phyloP scores from a whole-genome alignment of 1,140 invertebrate genomes.

The Neodiprion lecontei region DNA sequence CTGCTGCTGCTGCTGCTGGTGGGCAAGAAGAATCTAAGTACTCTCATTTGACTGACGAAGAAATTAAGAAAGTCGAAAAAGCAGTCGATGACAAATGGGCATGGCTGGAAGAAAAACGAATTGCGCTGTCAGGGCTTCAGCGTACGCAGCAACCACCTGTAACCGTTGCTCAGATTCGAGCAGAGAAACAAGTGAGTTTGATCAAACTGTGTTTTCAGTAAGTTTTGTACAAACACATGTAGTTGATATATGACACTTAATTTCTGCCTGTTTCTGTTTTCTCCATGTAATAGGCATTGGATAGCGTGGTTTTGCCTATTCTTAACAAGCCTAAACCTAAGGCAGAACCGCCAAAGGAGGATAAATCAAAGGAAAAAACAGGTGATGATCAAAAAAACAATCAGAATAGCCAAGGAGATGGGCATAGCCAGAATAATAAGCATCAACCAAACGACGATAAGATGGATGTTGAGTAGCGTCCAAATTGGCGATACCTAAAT shows the following conservation, averaged over 20 bases:
- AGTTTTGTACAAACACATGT: too few relatives aligned
- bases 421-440: conserved; percentile 57
- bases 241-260: too few relatives aligned
- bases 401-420: conserved; percentile 45
- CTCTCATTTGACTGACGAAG: conserved; percentile 80
- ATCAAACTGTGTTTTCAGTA: neutral
- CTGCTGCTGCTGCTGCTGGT: conserved; percentile 21
- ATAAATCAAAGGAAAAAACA: conserved; percentile 49
- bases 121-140: conserved; percentile 66
- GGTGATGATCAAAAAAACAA: conserved; percentile 43
- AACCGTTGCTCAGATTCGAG: conserved; percentile 76
- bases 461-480: conserved; percentile 60
- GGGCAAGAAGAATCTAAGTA: conserved; percentile 80
- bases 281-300: conserved; percentile 66
- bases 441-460: conserved; percentile 63
- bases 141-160: conserved; percentile 74
- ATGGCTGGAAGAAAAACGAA: conserved; percentile 79
- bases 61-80: conserved; percentile 75
- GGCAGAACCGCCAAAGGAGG: conserved; percentile 59
- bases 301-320: conserved; percentile 74
- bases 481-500: conserved; percentile 31
- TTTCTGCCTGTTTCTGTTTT: conserved; percentile 6
- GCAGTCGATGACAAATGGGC: conserved; percentile 61
- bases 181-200: conserved; percentile 71
- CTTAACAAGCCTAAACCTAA: conserved; percentile 88